Base-by-base conservation (phyloP, 2,113 vertebrate species). In the Triplophysa tibetana region DNA sequence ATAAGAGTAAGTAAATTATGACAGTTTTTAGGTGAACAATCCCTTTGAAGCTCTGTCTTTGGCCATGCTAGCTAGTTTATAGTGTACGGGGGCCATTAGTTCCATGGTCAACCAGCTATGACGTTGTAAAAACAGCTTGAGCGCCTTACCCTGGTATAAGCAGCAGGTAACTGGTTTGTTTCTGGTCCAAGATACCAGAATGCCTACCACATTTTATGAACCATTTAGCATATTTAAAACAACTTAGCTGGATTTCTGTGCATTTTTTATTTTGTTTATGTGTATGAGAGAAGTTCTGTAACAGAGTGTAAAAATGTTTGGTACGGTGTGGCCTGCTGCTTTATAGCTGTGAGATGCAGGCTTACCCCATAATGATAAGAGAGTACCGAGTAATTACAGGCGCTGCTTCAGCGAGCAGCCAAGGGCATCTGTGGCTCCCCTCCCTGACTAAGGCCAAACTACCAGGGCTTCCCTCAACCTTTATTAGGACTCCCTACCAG, bases 361-460 rank as follows among this genome's bases (percentile, higher is more conserved):
- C 75, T 60, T 62, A 65, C 80, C 82, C 26, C 50, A 81, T 86
- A 85, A 86, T 86, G 90, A 91, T 91, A 89, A 91, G 86, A 86
- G 86, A 83, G 82, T 85, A 87, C 76, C 86, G 77, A 86, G 89
- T 92, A 92, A 92, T 92, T 91, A 91, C 85, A 84, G 80, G 86
- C 77, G 50, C 83, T 87, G 88, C 90, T 86, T 87, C 84, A 88
- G 81, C 88, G 86, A 86, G 83, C 89, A 88, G 85, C 89, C 89
- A 91, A 92, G 91, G 92, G 87, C 90, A 89, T 88, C 89, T 90
- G 88, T 87, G 91, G 89, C 81, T 91, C 92, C 89, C 89, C 88
- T 86, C 21, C 45, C 61, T 66, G 69, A 73, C 70, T 77, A 75
- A 72, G 45, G 78, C 80, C 85, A 67, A 79, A 87, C 88, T 86